Evolutionary conservation across 1,140 invertebrate genomes (phyloP).

Genomic region (Achroia grisella): DNA sequence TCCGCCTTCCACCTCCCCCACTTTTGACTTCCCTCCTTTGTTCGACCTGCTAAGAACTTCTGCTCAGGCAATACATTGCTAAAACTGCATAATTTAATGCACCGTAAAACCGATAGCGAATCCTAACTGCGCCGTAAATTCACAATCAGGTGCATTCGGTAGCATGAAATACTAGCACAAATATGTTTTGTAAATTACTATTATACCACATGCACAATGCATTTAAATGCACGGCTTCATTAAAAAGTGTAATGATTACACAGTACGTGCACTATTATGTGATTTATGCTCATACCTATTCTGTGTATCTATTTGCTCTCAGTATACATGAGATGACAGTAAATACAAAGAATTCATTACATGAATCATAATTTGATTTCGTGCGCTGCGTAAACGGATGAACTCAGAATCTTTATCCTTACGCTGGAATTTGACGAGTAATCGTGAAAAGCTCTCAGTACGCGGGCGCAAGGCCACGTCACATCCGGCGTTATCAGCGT

Average conservation of each 20-base stretch:
- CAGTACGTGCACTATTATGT: not conserved
- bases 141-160: constrained; percentile 14
- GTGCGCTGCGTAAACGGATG: constrained; percentile 26
- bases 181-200: too few species aligned
- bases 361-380: constrained; percentile 24
- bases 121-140: constrained; percentile 20
- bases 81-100: constrained; percentile 34
- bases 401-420: constrained; percentile 33
- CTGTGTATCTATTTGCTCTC: not conserved
- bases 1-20: constrained; percentile 36
- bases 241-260: too few species aligned
- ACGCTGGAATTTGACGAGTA: constrained; percentile 61
- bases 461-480: constrained; percentile 50
- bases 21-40: constrained; percentile 28
- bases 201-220: too few species aligned
- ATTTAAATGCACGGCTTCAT: too few species aligned
- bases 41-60: constrained; percentile 20
- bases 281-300: not conserved
- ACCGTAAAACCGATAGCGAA: constrained; percentile 23
- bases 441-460: constrained; percentile 55
- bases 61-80: constrained; percentile 35
- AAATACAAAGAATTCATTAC: constrained; percentile 10
- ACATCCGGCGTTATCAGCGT: constrained; percentile 53
- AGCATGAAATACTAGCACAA: constrained; percentile 6
- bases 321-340: not conserved